Evolutionary conservation across 1,140 invertebrate species (phyloP), one percentile per base, ranked within the genome.

Genomic region (Brachionus rotundiformis): DNA sequence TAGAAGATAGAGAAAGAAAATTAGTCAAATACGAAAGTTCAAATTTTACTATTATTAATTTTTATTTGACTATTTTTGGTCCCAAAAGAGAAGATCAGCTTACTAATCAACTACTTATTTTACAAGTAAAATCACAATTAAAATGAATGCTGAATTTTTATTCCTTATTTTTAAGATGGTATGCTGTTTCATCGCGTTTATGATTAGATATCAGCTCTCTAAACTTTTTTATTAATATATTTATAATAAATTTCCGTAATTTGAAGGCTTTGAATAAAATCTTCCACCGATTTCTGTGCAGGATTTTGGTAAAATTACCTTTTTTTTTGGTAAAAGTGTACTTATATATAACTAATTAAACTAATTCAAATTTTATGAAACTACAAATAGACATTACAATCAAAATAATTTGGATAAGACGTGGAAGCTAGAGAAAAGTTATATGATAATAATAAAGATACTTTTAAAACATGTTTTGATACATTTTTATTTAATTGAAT

Each of bases 31-130:
- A 59, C 29, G 76, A 79, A 41, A 59, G 76, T 11, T 59, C 47
- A 36, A 79, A 79, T 79, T 79, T 79, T 36, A 79, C 76, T 2
- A 79, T 79, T 36, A 79, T 79, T 0, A 79, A 79, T 23, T 79
- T 79, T 79, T 79, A 79, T 79, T 59, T 79, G n/a, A 79, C 59
- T 41, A 16, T 59, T 13, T 29, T 79, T 63, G 76, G 76, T 5
- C 76, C 76, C 54, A 79, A 25, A 10, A 63, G 27, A 54, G 76
- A 79, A 8, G 59, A 59, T 16, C 27, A 13, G 8, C 47, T 79
- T 13, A 79, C 76, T 3, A 54, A 59, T 27, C 47, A 79, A 23
- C 16, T 79, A 39, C 29, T 79, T 19, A 36, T 27, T 59, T 54
- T 79, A 59, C 76, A 79, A 41, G 76, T 79, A 23, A 59, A 11